Evolutionary conservation across 2,888 invertebrate genomes (phyloP).

Genomic region (Drosophila neotestacea): DNA sequence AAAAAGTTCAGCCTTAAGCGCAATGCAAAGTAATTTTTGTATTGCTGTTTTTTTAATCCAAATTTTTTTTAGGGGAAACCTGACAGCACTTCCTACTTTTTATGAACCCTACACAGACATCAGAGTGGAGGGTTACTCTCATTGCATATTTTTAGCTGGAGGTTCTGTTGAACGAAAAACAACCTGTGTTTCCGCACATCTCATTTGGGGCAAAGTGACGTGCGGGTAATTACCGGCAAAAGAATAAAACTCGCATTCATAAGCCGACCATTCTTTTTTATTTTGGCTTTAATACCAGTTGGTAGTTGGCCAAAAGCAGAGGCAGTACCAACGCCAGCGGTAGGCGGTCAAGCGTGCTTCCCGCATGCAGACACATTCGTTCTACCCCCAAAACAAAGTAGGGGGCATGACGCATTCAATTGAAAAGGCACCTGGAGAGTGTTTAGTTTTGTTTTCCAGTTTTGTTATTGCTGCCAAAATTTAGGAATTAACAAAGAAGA

Average conservation of each 20-base stretch:
- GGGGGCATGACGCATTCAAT: slow-evolving; percentile 64
- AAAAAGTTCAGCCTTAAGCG: slow-evolving; percentile 11
- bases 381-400: slow-evolving; percentile 45
- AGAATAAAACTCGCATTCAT: slow-evolving; percentile 48
- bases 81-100: slow-evolving; percentile 25
- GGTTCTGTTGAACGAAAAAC: slow-evolving; percentile 45
- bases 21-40: slow-evolving; percentile 9
- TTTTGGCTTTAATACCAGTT: slow-evolving; percentile 31
- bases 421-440: slow-evolving; percentile 30
- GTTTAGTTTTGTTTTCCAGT: slow-evolving; percentile 31
- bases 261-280: slow-evolving; percentile 38
- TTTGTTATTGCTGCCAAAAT: slow-evolving; percentile 25
- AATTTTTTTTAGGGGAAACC: slow-evolving; percentile 3
- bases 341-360: slow-evolving; percentile 75
- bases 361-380: slow-evolving; percentile 50
- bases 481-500: slow-evolving; percentile 41
- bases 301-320: slow-evolving; percentile 15
- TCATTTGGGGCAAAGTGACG: slow-evolving; percentile 53
- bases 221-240: slow-evolving; percentile 69
- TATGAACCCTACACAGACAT: slow-evolving; percentile 13
- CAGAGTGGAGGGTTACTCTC: slow-evolving; percentile 29
- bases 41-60: neutral
- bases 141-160: slow-evolving; percentile 19
- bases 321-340: slow-evolving; percentile 12
- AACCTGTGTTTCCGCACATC: slow-evolving; percentile 55